Base-by-base conservation (phyloP, 2,797 vertebrate genomes). In the Crenuchus spilurus region DNA sequence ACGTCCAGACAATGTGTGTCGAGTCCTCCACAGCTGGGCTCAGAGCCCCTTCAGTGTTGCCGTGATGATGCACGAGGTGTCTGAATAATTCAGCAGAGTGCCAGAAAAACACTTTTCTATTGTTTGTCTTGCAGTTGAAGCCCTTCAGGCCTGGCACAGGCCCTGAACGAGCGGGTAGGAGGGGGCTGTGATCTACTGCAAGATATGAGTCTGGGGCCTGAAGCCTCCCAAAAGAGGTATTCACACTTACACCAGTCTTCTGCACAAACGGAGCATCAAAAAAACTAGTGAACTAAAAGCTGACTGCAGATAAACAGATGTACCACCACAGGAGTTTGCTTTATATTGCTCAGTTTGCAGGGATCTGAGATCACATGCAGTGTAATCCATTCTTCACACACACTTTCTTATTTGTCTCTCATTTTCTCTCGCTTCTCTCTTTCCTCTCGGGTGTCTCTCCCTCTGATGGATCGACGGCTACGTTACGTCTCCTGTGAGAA, bases 401-500 rank as follows among this genome's bases (percentile, higher is more conserved):
- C 18, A 67, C 4, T 9, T 44, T 10, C 13, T 35, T 52, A 49
- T 51, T 66, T 28, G 31, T 41, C 35, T 39, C 20, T 14, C 46
- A 52, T 69, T 52, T 69, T 54, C 64, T 75, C 5, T 28, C 42
- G 22, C 4, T 58, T 49, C 41, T 69, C 35, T 35, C 24, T 44
- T 28, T 66, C 61, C 30, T 44, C 28, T 58, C 49, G 14, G 10
- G 24, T 42, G 20, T 57, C 28, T 67, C 22, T 58, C 30, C 58
- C 18, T 57, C 41, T 72, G 69, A 78, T 68, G 41, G 72, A 78
- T 78, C 69, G 64, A 78, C 75, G 35, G 72, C 20, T 39, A 69
- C 72, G 60, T 78, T 74, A 77, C 44, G 42, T 88, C 86, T 84
- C 85, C 80, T 87, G 87, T 89, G 85, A 86, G 84, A 90, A 87